Conservation (phyloP, 2,888 invertebrate species). For the Apodemia mormo region DNA sequence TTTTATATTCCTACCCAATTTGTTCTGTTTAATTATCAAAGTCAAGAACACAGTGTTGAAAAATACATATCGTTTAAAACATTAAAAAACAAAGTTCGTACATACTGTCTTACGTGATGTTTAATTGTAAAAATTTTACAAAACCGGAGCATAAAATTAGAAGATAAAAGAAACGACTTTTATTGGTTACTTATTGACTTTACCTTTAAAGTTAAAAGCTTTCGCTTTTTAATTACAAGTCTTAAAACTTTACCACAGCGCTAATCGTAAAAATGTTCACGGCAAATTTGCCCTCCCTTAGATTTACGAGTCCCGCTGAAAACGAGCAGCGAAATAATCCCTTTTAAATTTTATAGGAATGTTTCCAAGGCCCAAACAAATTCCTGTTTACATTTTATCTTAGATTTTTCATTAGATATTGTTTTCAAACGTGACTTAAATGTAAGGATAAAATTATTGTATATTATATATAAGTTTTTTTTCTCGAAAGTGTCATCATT, state of each 20-base stretch:
- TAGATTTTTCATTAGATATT: slow-evolving; percentile 5
- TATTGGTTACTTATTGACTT: slow-evolving; percentile 21
- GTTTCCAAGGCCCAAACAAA: slow-evolving; percentile 3
- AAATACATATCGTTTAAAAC: too few relatives aligned
- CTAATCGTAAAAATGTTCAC: slow-evolving; percentile 24
- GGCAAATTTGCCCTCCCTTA: slow-evolving; percentile 22
- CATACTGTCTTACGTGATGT: background rate
- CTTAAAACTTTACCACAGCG: slow-evolving; percentile 22
- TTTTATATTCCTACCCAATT: too few relatives aligned
- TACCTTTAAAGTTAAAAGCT: slow-evolving; percentile 13
- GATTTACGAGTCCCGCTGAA: slow-evolving; percentile 18
- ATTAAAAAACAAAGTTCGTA: too few relatives aligned
- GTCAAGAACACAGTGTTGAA: too few relatives aligned
- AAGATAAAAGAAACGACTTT: slow-evolving; percentile 22
- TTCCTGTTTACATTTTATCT: slow-evolving; percentile 4
- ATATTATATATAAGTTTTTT: too few relatives aligned
- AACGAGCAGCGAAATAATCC: slow-evolving; percentile 18
- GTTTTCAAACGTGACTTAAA: background rate
- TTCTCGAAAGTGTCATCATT: too few relatives aligned
- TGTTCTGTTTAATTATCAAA: too few relatives aligned
- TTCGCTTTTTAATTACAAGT: slow-evolving; percentile 23
- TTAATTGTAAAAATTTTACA: background rate
- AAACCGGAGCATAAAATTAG: slow-evolving; percentile 1
- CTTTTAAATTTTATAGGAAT: slow-evolving; percentile 12
- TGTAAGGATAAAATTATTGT: too few relatives aligned